Conservation (phyloP, 2,888 invertebrate species). For the Seira musarum region DNA sequence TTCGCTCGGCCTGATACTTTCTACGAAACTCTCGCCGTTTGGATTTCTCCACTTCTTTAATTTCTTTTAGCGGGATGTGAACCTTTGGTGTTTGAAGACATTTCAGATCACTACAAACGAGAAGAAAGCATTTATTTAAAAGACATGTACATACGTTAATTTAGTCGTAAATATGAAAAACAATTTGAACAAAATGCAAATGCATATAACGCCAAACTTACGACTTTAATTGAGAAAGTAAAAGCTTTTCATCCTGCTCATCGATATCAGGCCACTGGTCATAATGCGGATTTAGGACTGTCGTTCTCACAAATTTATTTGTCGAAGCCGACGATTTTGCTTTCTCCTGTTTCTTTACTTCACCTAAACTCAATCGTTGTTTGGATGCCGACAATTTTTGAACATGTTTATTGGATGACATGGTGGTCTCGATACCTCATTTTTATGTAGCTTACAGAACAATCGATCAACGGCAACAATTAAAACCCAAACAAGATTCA, state of each 20-base stretch:
- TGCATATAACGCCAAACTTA: constrained; percentile 19
- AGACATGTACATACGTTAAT: neutral
- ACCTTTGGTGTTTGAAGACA: constrained; percentile 55
- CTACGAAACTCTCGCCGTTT: constrained; percentile 58
- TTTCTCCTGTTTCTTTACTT: constrained; percentile 60
- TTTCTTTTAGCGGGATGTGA: constrained; percentile 55
- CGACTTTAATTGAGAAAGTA: constrained; percentile 44
- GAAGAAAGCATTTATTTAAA: neutral
- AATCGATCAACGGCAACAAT: no score
- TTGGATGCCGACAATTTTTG: constrained; percentile 56
- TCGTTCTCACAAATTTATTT: constrained; percentile 44
- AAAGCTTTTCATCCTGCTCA: constrained; percentile 22
- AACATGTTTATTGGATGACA: constrained; percentile 28
- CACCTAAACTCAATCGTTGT: constrained; percentile 65
- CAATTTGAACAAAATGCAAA: no score
- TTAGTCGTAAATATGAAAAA: no score
- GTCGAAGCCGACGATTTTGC: constrained; percentile 13
- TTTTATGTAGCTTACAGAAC: no score
- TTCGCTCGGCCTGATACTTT: neutral
- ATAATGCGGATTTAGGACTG: constrained; percentile 59
- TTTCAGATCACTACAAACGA: constrained; percentile 22
- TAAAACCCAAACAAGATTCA: no score
- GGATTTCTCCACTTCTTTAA: constrained; percentile 54
- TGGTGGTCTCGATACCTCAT: no score
- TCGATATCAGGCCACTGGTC: constrained; percentile 34